Base-by-base conservation (phyloP, 2,113 vertebrate genomes). In the Trematomus loennbergii region DNA sequence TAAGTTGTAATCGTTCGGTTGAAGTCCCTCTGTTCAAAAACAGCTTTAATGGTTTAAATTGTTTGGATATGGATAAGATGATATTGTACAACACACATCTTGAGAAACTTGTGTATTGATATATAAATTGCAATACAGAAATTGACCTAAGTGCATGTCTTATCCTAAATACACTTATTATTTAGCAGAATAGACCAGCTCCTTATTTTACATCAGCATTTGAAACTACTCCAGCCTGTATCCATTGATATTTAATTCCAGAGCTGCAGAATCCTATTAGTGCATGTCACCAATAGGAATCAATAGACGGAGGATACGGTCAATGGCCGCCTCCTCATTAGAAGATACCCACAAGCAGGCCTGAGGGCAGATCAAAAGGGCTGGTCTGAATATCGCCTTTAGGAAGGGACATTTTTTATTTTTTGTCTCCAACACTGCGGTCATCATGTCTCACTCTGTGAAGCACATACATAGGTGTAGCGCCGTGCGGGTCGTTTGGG, bases 241-340 rank as follows among this genome's bases (percentile, higher is more conserved):
- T 72, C 64, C 72, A 87, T 82, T 86, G 72, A 83, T 88, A 72
- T 90, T 77, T 82, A 83, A 85, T 88, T 88, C 84, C 82, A 75
- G 59, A 86, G 67, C 78, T 85, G 70, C 78, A 85, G 85, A 82
- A 87, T 89, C 84, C 81, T 87, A 82, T 93, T 90, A 90, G 85
- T 11, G 25, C 65, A 75, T 84, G 85, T 88, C 86, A 89, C 82
- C 83, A 73, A 85, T 85, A 70, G 25, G 68, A 91, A 91, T 93
- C 93, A 90, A 88, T 88, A 72, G 67, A 57, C 43, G 75, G 67
- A 82, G 87, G 74, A 93, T 89, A 67, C 81, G 78, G 87, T 88
- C 89, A 89, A 83, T 84, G 80, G 76, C 66, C 10, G 36, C 71
- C 84, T 77, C 72, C 89, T 94, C 91, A 93, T 94, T 94, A 93